phyloP scores from a whole-genome alignment of 2,113 vertebrate genomes.

The Gulo gulo region DNA sequence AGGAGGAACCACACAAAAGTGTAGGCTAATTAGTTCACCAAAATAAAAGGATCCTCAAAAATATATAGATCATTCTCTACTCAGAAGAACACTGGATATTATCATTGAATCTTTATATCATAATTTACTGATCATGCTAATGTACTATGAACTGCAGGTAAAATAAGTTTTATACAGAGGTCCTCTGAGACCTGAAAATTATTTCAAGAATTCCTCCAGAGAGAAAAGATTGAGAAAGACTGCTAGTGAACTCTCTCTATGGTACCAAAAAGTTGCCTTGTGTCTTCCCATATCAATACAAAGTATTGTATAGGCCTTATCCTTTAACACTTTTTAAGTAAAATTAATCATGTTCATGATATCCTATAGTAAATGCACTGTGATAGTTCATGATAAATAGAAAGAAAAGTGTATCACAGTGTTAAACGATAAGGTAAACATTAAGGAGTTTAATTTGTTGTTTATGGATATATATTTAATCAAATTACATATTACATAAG shows the following conservation, averaged over 20 bases:
- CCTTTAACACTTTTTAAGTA: neutral
- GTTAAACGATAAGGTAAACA: neutral
- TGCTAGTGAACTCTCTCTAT: neutral
- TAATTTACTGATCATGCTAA: neutral
- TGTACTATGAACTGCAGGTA: neutral
- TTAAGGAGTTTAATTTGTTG: neutral
- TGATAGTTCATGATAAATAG: neutral
- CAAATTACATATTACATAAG: neutral
- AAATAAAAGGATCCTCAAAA: neutral
- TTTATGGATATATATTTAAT: neutral
- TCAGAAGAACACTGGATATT: neutral
- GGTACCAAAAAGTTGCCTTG: too few relatives aligned
- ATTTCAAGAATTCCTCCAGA: neutral
- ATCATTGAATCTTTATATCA: neutral
- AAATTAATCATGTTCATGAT: neutral
- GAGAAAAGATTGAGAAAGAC: neutral
- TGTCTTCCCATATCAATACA: neutral
- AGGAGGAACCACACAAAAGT: neutral
- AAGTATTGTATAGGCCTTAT: neutral
- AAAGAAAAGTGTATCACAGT: neutral
- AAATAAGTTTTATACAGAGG: neutral
- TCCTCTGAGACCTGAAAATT: neutral
- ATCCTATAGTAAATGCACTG: neutral
- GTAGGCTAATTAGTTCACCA: neutral
- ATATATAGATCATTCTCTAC: neutral